Base-by-base conservation (phyloP, 2,888 invertebrate species). In the Rhyacophila evoluta region DNA sequence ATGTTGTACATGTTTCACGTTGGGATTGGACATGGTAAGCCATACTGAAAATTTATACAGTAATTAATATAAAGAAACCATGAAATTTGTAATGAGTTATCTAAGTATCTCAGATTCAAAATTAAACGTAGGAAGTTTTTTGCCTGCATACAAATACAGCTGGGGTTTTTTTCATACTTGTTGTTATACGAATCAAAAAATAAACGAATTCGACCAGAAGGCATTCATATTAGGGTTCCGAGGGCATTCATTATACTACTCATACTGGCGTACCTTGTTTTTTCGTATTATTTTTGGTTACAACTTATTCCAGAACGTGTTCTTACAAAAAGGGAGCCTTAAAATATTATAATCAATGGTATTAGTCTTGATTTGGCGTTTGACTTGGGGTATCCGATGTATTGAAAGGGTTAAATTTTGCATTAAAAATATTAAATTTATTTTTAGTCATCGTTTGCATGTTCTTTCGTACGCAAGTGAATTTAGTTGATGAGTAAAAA, bases 381-480 rank as follows among this genome's bases (percentile, higher is more conserved):
- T 55, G 55, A 10, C 55, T 55, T 8, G 55, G 55, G 55, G 55
- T 19, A 55, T 55, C 55, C 15, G 55, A 55, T 19, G 15, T 55
- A 19, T 69, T 4, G 28, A 69, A 69, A 69, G 28, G 33, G 69
- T 69, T 33, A 29, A 41, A 41, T 41, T 15, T n/a, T 70, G 12
- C 70, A 70, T 25, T 27, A 15, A 25, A 68, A 19, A 8, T 55
- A 19, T 55, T 55, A 19, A 55, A 19, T 19, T n/a, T 55, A 55
- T 41, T 41, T 67, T 74, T 75, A 80, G 80, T 80, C 72, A n/a
- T 11, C 37, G 33, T 75, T 72, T 67, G 78, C 37, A 38, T 76
- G 75, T 55, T 70, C 37, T 37, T 36, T 37, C 29, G 78, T 72
- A 39, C 39, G 76, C 80, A 80, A 80, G 80, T 80, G 80, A 70